Base-by-base conservation (phyloP, 2,888 invertebrate genomes). In the Ceriagrion tenellum region DNA sequence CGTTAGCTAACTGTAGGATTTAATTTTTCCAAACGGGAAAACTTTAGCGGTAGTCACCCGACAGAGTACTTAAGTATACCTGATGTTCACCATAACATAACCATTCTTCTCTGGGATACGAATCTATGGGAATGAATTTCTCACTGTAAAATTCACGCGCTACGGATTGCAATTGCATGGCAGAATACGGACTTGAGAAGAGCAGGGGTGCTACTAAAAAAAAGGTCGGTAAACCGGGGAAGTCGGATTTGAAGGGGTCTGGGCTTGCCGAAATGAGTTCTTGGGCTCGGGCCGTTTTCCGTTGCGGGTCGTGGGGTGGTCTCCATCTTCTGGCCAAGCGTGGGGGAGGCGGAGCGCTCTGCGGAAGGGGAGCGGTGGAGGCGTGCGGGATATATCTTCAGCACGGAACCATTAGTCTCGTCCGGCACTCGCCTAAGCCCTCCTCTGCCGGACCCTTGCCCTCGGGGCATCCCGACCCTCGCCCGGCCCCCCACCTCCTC, bases 381-480 rank as follows among this genome's bases (percentile, higher is more conserved):
- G 81, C 30, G 18, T 3, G n/a, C 26, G n/a, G 81, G 81, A 81
- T 81, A 81, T 81, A 81, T 81, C 81, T 81, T 81, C 81, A 81
- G 35, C 81, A 35, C 81, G 13, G 81, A 81, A 81, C 81, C 81
- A 81, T 81, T 81, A 81, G 81, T 81, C 81, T 81, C 81, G 35
- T 13, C 81, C 81, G 81, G 81, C 81, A 81, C 81, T 81, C 35
- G 81, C 10, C 35, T 35, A 35, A 81, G 35, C 35, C 35, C 30
- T 26, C 35, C 81, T 12, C 81, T 13, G 81, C 30, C 81, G 35
- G 81, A 16, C n/a, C 56, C 81, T 81, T 10, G 69, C 26, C 59
- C 40, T 30, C 47, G 47, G 47, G 47, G 4, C 47, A 47, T 47
- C 47, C 47, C 47, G 47, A 47, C 47, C 47, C 47, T 74, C 59